These are phyloP conservation scores for Spea hammondii DNA, from an alignment of 2,797 vertebrate genomes.

Conservation along the genomic window DNA sequence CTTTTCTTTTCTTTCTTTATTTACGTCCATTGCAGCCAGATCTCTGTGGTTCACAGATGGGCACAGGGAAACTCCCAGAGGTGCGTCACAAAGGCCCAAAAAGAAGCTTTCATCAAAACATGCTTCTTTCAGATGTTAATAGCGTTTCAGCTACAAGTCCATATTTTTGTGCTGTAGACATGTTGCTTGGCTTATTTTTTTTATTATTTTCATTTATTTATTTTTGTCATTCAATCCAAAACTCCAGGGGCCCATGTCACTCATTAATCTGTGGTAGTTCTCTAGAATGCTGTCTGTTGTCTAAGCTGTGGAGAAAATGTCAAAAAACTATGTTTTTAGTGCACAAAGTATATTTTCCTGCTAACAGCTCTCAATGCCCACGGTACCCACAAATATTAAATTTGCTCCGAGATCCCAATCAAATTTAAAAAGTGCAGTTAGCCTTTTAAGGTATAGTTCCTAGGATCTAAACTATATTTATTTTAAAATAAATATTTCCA, in stretches of 20 bases:
- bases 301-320: not conserved
- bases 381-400: not conserved
- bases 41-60: constrained; percentile 83
- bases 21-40: constrained; percentile 81
- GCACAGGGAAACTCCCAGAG: constrained; percentile 80
- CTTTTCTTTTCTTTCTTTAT: constrained; percentile 85
- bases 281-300: constrained; percentile 46
- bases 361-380: not conserved
- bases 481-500: too few relatives aligned
- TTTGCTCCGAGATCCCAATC: not conserved
- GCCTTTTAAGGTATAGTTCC: too few relatives aligned
- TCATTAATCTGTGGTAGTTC: constrained; percentile 66
- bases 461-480: too few relatives aligned
- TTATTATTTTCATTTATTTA: not conserved
- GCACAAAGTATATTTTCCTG: not conserved
- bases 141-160: constrained; percentile 73
- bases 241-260: constrained; percentile 71
- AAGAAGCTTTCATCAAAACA: constrained; percentile 73
- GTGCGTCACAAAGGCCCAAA: constrained; percentile 79
- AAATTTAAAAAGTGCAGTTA: too few relatives aligned
- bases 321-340: constrained; percentile 3
- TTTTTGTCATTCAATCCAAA: constrained; percentile 64
- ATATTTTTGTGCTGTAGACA: constrained; percentile 77
- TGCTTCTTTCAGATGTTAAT: constrained; percentile 78
- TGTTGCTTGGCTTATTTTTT: constrained; percentile 74